These are phyloP conservation scores for Calcarius lapponicus DNA, from an alignment of 2,797 vertebrate genomes.

Conservation along the genomic window DNA sequence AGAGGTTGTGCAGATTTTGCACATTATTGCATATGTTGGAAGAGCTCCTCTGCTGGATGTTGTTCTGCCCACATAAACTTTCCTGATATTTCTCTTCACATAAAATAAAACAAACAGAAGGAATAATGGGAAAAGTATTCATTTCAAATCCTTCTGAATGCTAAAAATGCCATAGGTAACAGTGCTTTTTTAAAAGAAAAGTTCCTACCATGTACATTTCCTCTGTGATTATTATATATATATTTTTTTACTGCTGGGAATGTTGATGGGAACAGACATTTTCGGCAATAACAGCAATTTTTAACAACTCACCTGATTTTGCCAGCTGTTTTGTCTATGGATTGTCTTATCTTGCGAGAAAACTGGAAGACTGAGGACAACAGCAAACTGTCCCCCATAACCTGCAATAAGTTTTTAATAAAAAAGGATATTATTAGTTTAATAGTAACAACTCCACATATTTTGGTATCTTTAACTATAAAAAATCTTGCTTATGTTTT, in stretches of 20 bases:
- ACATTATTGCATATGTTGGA: neutral
- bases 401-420: slow-evolving; percentile 75
- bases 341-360: slow-evolving; percentile 94
- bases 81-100: neutral
- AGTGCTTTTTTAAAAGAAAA: neutral
- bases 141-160: neutral
- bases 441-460: neutral
- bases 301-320: slow-evolving; percentile 88
- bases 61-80: neutral
- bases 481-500: neutral
- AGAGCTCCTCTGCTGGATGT: neutral
- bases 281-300: neutral
- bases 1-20: neutral
- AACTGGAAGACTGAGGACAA: slow-evolving; percentile 95
- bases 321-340: slow-evolving; percentile 94
- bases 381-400: slow-evolving; percentile 94
- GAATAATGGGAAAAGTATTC: neutral
- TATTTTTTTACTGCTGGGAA: neutral
- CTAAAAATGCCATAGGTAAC: neutral
- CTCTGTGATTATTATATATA: neutral
- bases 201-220: neutral
- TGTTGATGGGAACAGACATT: neutral
- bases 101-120: neutral
- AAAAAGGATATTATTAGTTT: neutral
- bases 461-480: neutral